These are phyloP conservation scores for Diplosoma virens DNA, from an alignment of 23 tunicate genomes.

Conservation along the genomic window DNA sequence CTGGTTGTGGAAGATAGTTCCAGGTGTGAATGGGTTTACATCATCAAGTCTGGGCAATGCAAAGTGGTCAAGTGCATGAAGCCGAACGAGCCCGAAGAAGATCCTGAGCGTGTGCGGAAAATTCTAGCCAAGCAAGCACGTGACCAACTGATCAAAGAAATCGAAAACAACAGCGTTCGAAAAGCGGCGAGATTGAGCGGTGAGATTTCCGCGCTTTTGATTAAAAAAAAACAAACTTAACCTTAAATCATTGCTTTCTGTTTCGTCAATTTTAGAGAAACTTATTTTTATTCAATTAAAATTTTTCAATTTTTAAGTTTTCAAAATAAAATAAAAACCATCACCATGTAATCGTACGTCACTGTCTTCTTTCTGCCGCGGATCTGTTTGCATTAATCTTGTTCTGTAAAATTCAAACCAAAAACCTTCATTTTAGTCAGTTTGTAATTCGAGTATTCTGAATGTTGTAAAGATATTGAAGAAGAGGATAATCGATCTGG, in stretches of 20 bases:
- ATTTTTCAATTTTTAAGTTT: no score
- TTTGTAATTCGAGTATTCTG: no score
- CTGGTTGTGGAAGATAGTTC: conserved; percentile 80
- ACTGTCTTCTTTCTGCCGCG: no score
- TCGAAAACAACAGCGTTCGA: conserved; percentile 63
- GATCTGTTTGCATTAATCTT: no score
- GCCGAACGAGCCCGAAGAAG: conserved; percentile 81
- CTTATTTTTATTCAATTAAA: no score
- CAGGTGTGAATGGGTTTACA: conserved; percentile 86
- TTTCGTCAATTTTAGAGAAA: background rate
- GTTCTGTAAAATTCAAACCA: no score
- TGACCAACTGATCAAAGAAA: conserved; percentile 61
- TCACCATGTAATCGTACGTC: no score
- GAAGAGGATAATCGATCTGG: conserved; percentile 37
- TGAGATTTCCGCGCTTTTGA: background rate
- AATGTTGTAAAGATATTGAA: conserved; percentile 1
- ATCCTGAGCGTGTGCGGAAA: conserved; percentile 43
- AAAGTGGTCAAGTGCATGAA: conserved; percentile 87
- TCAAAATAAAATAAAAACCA: no score
- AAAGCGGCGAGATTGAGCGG: conserved; percentile 10
- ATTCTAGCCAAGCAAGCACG: conserved; percentile 68
- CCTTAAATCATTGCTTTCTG: background rate
- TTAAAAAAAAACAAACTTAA: no score
- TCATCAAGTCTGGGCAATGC: conserved; percentile 86
- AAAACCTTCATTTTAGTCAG: no score